Base-by-base conservation (phyloP, 2,113 vertebrate genomes). In the Equus przewalskii region DNA sequence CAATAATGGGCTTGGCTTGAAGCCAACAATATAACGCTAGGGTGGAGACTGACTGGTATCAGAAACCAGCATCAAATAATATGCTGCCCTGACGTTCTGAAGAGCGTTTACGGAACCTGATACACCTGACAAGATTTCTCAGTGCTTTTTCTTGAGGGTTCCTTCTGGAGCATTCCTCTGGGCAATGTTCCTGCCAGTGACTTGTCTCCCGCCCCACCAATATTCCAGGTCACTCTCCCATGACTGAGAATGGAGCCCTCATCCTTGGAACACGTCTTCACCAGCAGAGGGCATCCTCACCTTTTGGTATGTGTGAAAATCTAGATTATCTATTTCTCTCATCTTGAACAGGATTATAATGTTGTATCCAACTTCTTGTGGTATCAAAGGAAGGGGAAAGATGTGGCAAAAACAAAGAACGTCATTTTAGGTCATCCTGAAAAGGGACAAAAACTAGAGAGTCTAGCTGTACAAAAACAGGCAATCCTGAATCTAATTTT, bases 401-500 rank as follows among this genome's bases (percentile, higher is more conserved):
- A 18, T 78, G 64, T 76, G 33, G 19, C 85, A 58, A 56, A 81
- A 94, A 60, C 28, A 62, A 96, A 82, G 30, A 72, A 58, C 79
- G 62, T 46, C 30, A 79, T 76, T 28, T 89, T 49, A 36, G 90
- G 54, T 81, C 91, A 95, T 73, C 30, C 18, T 13, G n/a, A 80
- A 89, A 92, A 78, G 64, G 64, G 54, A 78, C n/a, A 65, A 76
- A 94, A 90, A 16, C n/a, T 83, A 46, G 21, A 86, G 56, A 79
- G 28, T 24, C 64, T 87, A 78, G 78, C 19, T 96, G 41, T 60
- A 60, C 18, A 87, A 81, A 91, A 93, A 51, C 64, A 97, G 96
- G 65, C 11, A 92, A 72, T 87, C 58, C 81, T 82, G 89, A 86
- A 67, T 86, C 87, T 96, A 96, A 97, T 95, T 95, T 88, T 96